These are phyloP conservation scores for Dromius quadrimaculatus DNA, from an alignment of 2,888 invertebrate species.

Conservation along the genomic window DNA sequence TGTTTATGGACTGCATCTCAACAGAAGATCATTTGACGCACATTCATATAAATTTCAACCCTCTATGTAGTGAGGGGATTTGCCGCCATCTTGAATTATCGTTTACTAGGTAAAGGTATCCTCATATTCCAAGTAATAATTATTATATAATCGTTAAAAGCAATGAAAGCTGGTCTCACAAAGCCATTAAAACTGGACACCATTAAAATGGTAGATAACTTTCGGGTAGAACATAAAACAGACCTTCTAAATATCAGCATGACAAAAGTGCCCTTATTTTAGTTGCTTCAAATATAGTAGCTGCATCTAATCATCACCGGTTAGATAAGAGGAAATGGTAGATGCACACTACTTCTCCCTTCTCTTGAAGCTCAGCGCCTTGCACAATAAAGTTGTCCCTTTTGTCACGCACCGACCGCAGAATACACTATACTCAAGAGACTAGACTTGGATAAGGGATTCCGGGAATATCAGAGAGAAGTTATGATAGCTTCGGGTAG, in stretches of 20 bases:
- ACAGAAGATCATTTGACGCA: too few species aligned
- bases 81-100: too few species aligned
- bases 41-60: too few species aligned
- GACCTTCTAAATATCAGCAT: background rate
- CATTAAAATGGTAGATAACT: constrained; percentile 22
- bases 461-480: background rate
- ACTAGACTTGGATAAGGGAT: constrained; percentile 10
- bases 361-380: constrained; percentile 4
- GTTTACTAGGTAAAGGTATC: too few species aligned
- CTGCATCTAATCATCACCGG: constrained; percentile 45
- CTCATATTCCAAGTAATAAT: too few species aligned
- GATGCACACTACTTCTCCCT: constrained; percentile 23
- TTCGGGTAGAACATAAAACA: constrained; percentile 30
- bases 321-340: constrained; percentile 46
- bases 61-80: too few species aligned
- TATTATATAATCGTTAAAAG: too few species aligned
- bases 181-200: constrained; percentile 27
- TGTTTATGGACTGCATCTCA: too few species aligned
- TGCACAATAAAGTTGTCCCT: constrained; percentile 47
- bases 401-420: constrained; percentile 43
- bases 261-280: constrained; percentile 40
- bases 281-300: constrained; percentile 36
- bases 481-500: constrained; percentile 16
- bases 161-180: too few species aligned
- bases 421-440: constrained; percentile 15